Percentiles rank a stretch among this genome's conserved stretches.
Evolutionary conservation across 2,113 vertebrate genomes (phyloP).

Genomic region (Menura novaehollandiae): DNA sequence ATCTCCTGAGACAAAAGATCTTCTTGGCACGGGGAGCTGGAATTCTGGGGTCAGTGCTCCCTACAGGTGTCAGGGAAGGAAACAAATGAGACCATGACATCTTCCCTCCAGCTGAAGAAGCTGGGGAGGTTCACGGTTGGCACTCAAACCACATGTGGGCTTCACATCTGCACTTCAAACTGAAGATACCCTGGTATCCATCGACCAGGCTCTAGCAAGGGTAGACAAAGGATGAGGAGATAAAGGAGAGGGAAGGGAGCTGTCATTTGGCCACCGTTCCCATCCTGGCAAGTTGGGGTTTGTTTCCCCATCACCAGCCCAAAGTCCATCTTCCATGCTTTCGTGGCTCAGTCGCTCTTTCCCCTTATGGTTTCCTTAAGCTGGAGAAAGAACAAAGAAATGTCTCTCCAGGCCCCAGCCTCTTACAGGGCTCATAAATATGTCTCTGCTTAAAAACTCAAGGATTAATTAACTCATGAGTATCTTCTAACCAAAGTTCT

Average conservation of each 20-base stretch:
- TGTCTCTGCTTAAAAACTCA: conserved; percentile 63
- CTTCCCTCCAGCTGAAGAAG: not conserved
- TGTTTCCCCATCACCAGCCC: conserved; percentile 43
- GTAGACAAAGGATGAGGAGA: not conserved
- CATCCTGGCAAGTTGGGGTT: not conserved
- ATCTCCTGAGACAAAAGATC: not conserved
- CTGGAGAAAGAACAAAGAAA: conserved; percentile 70
- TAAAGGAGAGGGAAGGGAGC: conserved; percentile 16
- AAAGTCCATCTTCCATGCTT: conserved; percentile 54
- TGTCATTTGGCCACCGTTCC: not conserved
- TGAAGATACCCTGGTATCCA: not conserved
- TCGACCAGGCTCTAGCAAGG: not conserved
- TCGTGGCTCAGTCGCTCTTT: conserved; percentile 43
- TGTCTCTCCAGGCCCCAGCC: conserved; percentile 57
- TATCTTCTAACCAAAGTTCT: conserved; percentile 38
- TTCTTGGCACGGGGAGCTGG: not conserved
- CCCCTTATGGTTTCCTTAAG: conserved; percentile 70
- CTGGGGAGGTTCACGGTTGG: not conserved
- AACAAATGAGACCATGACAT: not conserved
- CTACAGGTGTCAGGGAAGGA: not conserved
- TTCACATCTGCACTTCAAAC: not conserved
- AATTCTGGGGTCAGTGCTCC: not conserved
- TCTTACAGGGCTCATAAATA: conserved; percentile 69
- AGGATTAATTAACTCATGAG: conserved; percentile 67
- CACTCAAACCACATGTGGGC: not conserved